Evolutionary conservation across 1,140 invertebrate genomes (phyloP).

Genomic region (Anoplolepis gracilipes): DNA sequence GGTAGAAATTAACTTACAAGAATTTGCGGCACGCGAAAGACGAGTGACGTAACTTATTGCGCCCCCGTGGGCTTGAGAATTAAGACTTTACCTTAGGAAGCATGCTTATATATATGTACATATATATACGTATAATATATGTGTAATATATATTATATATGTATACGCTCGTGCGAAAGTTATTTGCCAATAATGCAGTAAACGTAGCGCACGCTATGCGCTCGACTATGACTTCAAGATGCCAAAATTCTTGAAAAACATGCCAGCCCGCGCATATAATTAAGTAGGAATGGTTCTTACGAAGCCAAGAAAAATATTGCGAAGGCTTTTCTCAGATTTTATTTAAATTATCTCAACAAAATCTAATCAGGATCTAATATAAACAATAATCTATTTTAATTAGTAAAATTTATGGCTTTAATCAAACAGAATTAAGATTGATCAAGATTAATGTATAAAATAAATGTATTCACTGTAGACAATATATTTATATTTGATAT

Average conservation of each 20-base stretch:
- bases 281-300: neutral
- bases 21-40: slow-evolving; percentile 50
- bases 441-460: neutral
- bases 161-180: neutral
- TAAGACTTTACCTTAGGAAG: slow-evolving; percentile 15
- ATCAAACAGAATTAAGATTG: neutral
- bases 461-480: neutral
- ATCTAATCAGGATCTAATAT: neutral
- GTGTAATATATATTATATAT: neutral
- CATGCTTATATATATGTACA: no score
- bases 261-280: neutral
- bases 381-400: neutral
- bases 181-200: slow-evolving; percentile 12
- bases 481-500: neutral
- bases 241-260: neutral
- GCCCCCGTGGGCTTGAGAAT: neutral
- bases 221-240: neutral
- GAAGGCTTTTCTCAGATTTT: neutral
- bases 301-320: neutral
- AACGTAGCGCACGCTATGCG: neutral
- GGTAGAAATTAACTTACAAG: slow-evolving; percentile 57
- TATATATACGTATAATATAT: neutral
- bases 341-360: neutral
- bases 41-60: slow-evolving; percentile 45
- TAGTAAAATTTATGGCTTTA: no score